Evolutionary conservation across 2,888 invertebrate genomes (phyloP).

Genomic region (Rhagium mordax): DNA sequence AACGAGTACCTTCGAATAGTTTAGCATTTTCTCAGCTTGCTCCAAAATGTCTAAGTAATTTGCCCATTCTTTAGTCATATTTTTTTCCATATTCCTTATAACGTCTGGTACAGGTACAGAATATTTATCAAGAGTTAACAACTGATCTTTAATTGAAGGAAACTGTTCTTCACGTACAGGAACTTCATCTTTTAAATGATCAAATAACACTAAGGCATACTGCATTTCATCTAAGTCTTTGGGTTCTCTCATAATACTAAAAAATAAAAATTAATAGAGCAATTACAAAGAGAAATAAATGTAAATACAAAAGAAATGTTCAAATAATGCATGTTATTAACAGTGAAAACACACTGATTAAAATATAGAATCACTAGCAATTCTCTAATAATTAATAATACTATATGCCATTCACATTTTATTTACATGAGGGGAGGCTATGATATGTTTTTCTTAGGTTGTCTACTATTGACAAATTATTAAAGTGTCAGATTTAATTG

Average conservation of each 20-base stretch:
- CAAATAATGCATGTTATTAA: no score
- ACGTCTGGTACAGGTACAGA: constrained; percentile 79
- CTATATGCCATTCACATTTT: no score
- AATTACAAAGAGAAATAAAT: no score
- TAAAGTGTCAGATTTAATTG: no score
- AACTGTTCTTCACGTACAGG: constrained; percentile 79
- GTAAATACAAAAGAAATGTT: no score
- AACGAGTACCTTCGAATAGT: constrained; percentile 76
- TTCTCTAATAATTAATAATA: no score
- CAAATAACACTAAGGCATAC: constrained; percentile 78
- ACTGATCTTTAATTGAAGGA: constrained; percentile 83
- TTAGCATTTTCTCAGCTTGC: constrained; percentile 82
- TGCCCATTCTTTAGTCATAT: constrained; percentile 79
- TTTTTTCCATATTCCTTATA: constrained; percentile 73
- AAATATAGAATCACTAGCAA: no score
- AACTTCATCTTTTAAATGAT: constrained; percentile 78
- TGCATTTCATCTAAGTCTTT: constrained; percentile 83
- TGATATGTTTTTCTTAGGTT: no score
- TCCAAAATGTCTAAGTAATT: constrained; percentile 79
- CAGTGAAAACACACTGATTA: no score
- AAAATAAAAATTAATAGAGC: constrained; percentile 46
- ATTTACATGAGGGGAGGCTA: no score
- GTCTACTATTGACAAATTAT: no score
- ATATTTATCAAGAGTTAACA: constrained; percentile 82
- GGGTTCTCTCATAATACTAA: constrained; percentile 78